Base-by-base conservation (phyloP, 30 jellyfish, hydroid and myxozoan species). In the Aurelia aurita complex sp. Pacific region DNA sequence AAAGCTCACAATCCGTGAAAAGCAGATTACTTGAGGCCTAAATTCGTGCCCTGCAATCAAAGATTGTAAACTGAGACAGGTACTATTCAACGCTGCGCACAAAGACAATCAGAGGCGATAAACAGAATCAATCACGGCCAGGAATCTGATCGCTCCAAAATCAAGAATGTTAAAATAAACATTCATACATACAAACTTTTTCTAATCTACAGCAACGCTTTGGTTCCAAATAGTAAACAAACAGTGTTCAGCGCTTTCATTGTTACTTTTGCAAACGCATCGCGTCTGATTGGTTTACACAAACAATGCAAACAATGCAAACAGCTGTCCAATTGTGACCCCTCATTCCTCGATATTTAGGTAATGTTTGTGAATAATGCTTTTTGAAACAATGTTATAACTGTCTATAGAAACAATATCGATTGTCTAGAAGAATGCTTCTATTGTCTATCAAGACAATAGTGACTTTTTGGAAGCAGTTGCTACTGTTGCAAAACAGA, bases 351-450 rank as follows among this genome's bases (percentile, higher is more conserved):
- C 12, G 14, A 51, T 59, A 64, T 61, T 64, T 57, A 64, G 61
- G 89, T 79, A 79, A 79, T 79, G 80, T 64, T 79, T 79, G 55
- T 18, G 78, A 64, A 77, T 77, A 77, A 66, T 23, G 4, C 9
- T 40, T 19, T 40, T 23, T 10, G 42, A 66, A 66, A 23, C 11
- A 66, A 19, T 66, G 16, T 4, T 15, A 23, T 23, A 66, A 18
- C 2, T 66, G 18, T 2, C 36, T 5, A 66, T 66, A 7, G 42
- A 7, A 66, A 66, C 42, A 66, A n/a, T 66, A 66, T 16, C 42
- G 10, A 23, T 66, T 63, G 13, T 29, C 13, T 67, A 5, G 35
- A 0, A 17, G 54, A 67, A 67, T 38, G 77, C 77, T 67, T 67
- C 51, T 2, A 46, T 46, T 46, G 57, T 46, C 15, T 46, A 5